These are phyloP conservation scores for Chalcosyrphus nemorum DNA, from an alignment of 2,888 invertebrate genomes.

Conservation along the genomic window DNA sequence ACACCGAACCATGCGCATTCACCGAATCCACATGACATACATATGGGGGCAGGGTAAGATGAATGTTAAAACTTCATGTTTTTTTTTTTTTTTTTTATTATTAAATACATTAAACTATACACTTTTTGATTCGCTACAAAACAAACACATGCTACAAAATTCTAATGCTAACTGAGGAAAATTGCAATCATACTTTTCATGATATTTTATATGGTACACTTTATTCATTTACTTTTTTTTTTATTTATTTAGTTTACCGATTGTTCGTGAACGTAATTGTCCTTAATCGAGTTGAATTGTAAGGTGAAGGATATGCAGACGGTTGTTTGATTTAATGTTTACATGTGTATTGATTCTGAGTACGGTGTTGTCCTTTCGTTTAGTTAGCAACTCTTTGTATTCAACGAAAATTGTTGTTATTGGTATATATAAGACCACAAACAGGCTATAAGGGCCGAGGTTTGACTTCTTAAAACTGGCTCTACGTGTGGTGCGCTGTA, in stretches of 20 bases:
- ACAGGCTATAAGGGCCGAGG: no score
- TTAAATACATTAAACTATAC: constrained; percentile 19
- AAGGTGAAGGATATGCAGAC: background rate
- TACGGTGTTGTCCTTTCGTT: no score
- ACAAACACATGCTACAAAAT: constrained; percentile 52
- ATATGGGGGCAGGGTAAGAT: constrained; percentile 88
- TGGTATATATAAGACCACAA: no score
- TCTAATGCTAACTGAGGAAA: constrained; percentile 43
- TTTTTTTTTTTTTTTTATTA: constrained; percentile 45
- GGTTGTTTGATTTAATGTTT: no score
- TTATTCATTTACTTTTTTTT: background rate
- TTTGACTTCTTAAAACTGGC: no score
- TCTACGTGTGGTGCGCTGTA: no score
- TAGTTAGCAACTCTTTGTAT: no score
- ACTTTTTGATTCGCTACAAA: constrained; percentile 51
- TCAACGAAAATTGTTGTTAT: no score
- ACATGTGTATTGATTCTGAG: no score
- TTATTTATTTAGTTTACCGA: background rate
- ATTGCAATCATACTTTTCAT: constrained; percentile 55
- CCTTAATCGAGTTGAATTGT: background rate
- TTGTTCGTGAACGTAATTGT: background rate
- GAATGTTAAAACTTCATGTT: constrained; percentile 56
- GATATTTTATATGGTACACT: constrained; percentile 33
- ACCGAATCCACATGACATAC: constrained; percentile 85
- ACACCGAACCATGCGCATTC: constrained; percentile 89